phyloP scores from a whole-genome alignment of 30 jellyfish, hydroid and myxozoan genomes.

The Mastigias papua region DNA sequence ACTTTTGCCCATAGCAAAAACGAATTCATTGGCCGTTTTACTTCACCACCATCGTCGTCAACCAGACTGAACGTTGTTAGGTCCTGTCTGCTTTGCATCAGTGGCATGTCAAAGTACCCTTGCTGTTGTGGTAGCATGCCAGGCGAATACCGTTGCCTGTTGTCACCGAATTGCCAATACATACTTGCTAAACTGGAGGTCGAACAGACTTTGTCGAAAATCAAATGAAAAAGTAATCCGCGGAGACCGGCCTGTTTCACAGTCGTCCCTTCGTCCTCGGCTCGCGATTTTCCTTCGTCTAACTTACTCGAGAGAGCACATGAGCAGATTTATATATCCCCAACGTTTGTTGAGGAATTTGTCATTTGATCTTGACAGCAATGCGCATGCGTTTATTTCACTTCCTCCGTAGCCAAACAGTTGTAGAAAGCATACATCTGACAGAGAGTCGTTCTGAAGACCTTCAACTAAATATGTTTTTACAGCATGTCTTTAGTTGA shows the following conservation, averaged over 20 bases:
- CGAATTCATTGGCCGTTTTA: slow-evolving; percentile 97
- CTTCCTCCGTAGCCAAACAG: slow-evolving; percentile 37
- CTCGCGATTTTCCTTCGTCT: slow-evolving; percentile 6
- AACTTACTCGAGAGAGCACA: not conserved
- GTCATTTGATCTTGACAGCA: slow-evolving; percentile 60
- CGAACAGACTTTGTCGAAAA: slow-evolving; percentile 27
- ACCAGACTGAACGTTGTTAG: slow-evolving; percentile 55
- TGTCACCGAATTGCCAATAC: slow-evolving; percentile 73
- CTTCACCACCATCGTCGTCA: slow-evolving; percentile 89
- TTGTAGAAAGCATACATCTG: slow-evolving; percentile 11
- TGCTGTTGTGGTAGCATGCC: slow-evolving; percentile 62
- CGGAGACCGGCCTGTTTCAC: not conserved
- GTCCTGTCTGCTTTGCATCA: slow-evolving; percentile 58
- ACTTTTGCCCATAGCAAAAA: slow-evolving; percentile 97
- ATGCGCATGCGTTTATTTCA: slow-evolving; percentile 70
- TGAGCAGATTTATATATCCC: slow-evolving; percentile 29
- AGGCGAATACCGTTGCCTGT: slow-evolving; percentile 71
- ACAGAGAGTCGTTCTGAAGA: no score
- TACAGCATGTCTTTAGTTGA: no score
- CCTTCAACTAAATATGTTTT: no score
- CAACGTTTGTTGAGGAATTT: slow-evolving; percentile 18
- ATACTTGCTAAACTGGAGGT: slow-evolving; percentile 10
- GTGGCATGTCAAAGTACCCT: slow-evolving; percentile 52
- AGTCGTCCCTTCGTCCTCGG: slow-evolving; percentile 27
- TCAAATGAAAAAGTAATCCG: not conserved